A percentile compares a stretch with the other conserved stretches of the same genome.
phyloP scores from a whole-genome alignment of 1,140 invertebrate species.

The Zaprionus africanus region DNA sequence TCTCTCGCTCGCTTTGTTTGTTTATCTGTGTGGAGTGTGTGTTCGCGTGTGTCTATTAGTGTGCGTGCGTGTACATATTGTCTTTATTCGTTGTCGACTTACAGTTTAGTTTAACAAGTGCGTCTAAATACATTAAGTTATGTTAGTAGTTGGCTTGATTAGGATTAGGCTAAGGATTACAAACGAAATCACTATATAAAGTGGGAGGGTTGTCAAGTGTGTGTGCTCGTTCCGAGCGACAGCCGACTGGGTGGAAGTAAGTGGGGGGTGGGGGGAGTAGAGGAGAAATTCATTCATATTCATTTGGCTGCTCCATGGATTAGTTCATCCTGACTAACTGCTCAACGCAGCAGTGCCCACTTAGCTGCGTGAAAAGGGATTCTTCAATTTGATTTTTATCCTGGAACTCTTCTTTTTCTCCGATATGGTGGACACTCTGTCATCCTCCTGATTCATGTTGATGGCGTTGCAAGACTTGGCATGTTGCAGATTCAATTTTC shows the following conservation, averaged over 20 bases:
- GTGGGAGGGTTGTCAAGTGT: constrained; percentile 18
- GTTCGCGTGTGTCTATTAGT: background rate
- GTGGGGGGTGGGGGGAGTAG: constrained; percentile 26
- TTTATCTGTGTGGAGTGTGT: constrained; percentile 34
- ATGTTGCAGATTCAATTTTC: constrained; percentile 49
- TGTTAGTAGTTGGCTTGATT: constrained; percentile 62
- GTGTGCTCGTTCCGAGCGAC: background rate
- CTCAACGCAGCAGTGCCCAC: constrained; percentile 58
- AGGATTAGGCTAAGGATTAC: constrained; percentile 48
- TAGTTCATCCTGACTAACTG: background rate
- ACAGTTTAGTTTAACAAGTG: constrained; percentile 75
- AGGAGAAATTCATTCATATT: constrained; percentile 46
- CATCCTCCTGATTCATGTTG: constrained; percentile 51
- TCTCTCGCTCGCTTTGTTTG: constrained; percentile 14
- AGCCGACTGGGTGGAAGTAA: constrained; percentile 4
- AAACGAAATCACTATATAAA: constrained; percentile 69
- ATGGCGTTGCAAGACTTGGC: constrained; percentile 68
- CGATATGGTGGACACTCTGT: constrained; percentile 64
- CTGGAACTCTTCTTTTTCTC: constrained; percentile 76
- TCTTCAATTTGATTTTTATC: constrained; percentile 63
- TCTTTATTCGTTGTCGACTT: constrained; percentile 82
- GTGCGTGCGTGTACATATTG: constrained; percentile 56
- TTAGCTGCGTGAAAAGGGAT: constrained; percentile 74
- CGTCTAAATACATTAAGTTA: constrained; percentile 78
- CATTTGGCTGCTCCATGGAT: constrained; percentile 14